A percentile compares a stretch with the other conserved stretches of the same genome.
Conservation (phyloP, 2,888 invertebrate species). For the Rotaria sp. region DNA sequence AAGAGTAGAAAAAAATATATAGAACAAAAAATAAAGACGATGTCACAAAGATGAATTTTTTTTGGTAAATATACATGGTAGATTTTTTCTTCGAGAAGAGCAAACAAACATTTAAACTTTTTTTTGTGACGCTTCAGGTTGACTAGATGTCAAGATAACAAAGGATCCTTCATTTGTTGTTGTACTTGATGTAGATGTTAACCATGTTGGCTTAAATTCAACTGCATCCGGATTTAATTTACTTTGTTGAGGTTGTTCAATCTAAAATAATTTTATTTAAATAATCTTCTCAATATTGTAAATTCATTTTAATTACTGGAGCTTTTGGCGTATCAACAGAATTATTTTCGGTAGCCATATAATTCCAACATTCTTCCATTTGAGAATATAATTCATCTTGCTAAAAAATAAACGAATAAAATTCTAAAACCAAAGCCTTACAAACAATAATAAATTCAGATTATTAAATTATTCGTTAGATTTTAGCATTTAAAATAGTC, state of each 20-base stretch:
- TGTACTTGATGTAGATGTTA: not conserved
- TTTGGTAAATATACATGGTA: not conserved
- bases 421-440: not conserved
- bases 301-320: not conserved
- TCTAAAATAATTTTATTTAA: not conserved
- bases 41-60: not conserved
- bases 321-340: not conserved
- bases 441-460: too few species aligned
- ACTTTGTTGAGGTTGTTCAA: not conserved
- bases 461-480: too few species aligned
- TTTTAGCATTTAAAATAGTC: too few species aligned
- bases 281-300: too few species aligned
- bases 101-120: not conserved
- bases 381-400: not conserved
- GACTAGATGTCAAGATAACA: not conserved
- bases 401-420: not conserved
- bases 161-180: not conserved
- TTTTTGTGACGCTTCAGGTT: not conserved
- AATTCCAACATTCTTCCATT: slow-evolving; percentile 19
- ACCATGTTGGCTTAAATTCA: not conserved
- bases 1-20: not conserved
- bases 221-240: not conserved
- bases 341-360: not conserved
- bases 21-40: not conserved
- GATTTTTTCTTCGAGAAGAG: not conserved